Evolutionary conservation across 37 sponge, comb jelly and placozoan species (phyloP).

Genomic region (Agelas oroides): DNA sequence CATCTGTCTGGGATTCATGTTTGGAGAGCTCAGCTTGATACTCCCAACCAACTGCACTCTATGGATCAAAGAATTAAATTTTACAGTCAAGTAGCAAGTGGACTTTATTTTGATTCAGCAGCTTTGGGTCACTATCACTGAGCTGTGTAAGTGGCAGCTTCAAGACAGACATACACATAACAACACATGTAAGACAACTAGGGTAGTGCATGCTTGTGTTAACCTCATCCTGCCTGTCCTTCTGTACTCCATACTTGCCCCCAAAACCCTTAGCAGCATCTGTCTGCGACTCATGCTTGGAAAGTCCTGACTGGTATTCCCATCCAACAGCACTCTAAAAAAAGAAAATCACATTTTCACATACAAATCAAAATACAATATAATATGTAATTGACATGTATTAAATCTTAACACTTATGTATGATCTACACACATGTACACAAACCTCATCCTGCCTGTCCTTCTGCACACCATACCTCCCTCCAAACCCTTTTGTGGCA

Average conservation of each 20-base stretch:
- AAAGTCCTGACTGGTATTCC: slow-evolving; percentile 79
- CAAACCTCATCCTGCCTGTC: slow-evolving; percentile 90
- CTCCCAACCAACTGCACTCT: slow-evolving; percentile 91
- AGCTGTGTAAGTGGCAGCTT: no score
- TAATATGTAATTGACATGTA: no score
- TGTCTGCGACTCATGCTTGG: slow-evolving; percentile 90
- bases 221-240: slow-evolving; percentile 78
- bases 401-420: no score
- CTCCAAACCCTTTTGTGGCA: slow-evolving; percentile 89
- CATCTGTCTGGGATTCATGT: slow-evolving; percentile 91
- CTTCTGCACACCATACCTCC: slow-evolving; percentile 91
- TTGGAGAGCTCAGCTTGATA: slow-evolving; percentile 75
- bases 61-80: neutral
- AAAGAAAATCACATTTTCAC: no score
- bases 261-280: slow-evolving; percentile 92
- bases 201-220: no score
- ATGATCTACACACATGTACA: no score
- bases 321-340: slow-evolving; percentile 81
- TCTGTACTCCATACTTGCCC: slow-evolving; percentile 91
- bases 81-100: no score
- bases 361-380: no score
- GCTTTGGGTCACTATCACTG: no score
- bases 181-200: no score
- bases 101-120: no score
- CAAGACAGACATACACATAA: no score